These are phyloP conservation scores for Stegostoma tigrinum DNA, from an alignment of 2,113 vertebrate species.

Conservation along the genomic window DNA sequence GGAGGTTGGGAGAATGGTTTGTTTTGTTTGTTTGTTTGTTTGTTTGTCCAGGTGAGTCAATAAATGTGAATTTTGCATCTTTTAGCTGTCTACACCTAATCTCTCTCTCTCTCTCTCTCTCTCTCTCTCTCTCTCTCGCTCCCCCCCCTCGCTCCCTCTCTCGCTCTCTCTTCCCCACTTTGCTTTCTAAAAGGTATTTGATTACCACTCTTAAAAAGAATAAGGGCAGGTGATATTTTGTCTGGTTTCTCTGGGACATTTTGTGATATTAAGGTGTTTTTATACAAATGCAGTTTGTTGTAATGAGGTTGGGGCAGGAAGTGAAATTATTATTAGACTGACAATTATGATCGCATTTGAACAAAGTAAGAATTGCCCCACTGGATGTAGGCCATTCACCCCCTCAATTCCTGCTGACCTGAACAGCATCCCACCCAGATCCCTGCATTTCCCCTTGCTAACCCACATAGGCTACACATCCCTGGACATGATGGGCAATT, in stretches of 20 bases:
- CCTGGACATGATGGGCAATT: no score
- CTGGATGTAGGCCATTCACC: background rate
- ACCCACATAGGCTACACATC: no score
- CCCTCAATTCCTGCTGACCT: no score
- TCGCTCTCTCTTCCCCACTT: no score
- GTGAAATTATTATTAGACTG: background rate
- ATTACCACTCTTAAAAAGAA: no score
- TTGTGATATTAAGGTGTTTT: background rate
- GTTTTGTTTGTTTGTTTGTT: no score
- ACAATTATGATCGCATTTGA: background rate
- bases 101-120: background rate
- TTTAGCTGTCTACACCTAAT: background rate
- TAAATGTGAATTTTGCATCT: background rate
- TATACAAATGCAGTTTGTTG: background rate
- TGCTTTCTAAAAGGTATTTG: background rate
- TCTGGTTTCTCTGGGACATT: background rate
- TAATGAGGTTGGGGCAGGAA: background rate
- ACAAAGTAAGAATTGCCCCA: background rate
- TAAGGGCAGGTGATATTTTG: background rate
- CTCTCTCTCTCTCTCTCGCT: no score
- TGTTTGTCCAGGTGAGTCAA: background rate
- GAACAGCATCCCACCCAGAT: no score
- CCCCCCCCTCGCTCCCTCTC: background rate
- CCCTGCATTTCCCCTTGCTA: no score
- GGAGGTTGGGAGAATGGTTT: background rate